Evolutionary conservation across 2,797 vertebrate species (phyloP).

Genomic region (Etheostoma nigrum): DNA sequence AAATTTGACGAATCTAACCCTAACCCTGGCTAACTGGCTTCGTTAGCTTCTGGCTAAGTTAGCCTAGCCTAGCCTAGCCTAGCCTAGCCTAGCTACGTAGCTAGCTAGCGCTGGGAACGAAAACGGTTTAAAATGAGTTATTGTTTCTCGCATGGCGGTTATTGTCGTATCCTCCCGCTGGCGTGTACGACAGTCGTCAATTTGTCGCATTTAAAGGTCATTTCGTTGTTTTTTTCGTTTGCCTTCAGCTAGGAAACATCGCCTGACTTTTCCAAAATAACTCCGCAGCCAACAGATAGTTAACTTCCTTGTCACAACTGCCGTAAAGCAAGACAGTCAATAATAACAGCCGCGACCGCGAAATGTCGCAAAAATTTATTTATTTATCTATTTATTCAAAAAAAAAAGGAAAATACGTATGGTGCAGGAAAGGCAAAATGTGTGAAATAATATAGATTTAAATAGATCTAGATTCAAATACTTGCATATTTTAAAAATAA

Average conservation of each 20-base stretch:
- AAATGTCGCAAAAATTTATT: constrained; percentile 67
- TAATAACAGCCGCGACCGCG: constrained; percentile 39
- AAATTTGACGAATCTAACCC: not conserved
- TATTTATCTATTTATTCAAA: not conserved
- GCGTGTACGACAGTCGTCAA: too few relatives aligned
- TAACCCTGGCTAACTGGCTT: constrained; percentile 14
- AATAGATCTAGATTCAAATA: too few relatives aligned
- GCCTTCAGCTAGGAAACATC: not conserved
- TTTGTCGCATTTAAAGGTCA: not conserved
- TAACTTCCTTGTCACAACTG: constrained; percentile 66
- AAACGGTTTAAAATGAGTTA: not conserved
- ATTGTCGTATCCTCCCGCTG: not conserved
- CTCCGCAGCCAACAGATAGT: constrained; percentile 48
- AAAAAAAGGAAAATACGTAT: too few relatives aligned
- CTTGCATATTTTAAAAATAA: too few relatives aligned
- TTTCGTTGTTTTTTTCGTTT: not conserved
- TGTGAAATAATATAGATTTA: not conserved
- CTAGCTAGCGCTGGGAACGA: constrained; percentile 44
- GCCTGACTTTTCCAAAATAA: constrained; percentile 20
- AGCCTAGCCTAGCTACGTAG: constrained; percentile 52
- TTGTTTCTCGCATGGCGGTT: constrained; percentile 51
- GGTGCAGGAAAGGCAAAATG: not conserved
- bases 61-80: constrained; percentile 59
- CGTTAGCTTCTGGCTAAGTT: constrained; percentile 33
- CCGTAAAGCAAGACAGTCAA: constrained; percentile 61